Percentiles rank a stretch among this genome's conserved stretches.
These are phyloP conservation scores for Drosophila eugracilis DNA, from an alignment of 1,140 invertebrate species.

Conservation along the genomic window DNA sequence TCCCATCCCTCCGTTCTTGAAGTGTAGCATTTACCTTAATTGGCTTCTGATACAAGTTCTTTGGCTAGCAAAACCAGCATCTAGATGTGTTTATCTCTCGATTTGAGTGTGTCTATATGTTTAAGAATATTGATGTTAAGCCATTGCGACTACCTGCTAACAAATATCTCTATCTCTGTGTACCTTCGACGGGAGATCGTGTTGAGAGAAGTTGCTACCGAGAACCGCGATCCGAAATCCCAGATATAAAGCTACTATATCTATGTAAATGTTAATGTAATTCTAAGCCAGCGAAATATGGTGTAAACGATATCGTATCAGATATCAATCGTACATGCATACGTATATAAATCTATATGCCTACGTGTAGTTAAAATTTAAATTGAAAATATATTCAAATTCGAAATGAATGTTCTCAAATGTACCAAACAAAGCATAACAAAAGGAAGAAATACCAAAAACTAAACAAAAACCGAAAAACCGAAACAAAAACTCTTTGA, in stretches of 20 bases:
- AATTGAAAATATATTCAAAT: constrained; percentile 73
- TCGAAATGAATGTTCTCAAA: constrained; percentile 78
- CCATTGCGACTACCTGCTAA: constrained; percentile 33
- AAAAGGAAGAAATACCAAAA: constrained; percentile 27
- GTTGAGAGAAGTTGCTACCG: constrained; percentile 30
- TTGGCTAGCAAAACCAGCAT: constrained; percentile 37
- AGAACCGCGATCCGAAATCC: constrained; percentile 35
- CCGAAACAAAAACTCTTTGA: constrained; percentile 19
- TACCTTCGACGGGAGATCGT: constrained; percentile 47
- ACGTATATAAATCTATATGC: constrained; percentile 57
- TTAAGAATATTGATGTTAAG: constrained; percentile 42
- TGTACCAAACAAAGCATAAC: constrained; percentile 68
- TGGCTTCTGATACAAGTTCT: constrained; percentile 33
- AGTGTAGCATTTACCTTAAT: constrained; percentile 29
- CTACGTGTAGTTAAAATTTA: constrained; percentile 61
- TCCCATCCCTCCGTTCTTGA: constrained; percentile 16
- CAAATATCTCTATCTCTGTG: constrained; percentile 45
- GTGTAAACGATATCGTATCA: constrained; percentile 48
- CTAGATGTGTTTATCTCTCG: constrained; percentile 70
- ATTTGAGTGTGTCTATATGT: constrained; percentile 39
- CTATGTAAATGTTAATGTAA: constrained; percentile 80
- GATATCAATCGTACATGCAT: constrained; percentile 46
- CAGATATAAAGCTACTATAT: constrained; percentile 51
- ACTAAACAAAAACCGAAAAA: constrained; percentile 44
- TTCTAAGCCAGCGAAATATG: constrained; percentile 65